phyloP scores from a whole-genome alignment of 2,113 vertebrate genomes.

The Rhinogobius similis region DNA sequence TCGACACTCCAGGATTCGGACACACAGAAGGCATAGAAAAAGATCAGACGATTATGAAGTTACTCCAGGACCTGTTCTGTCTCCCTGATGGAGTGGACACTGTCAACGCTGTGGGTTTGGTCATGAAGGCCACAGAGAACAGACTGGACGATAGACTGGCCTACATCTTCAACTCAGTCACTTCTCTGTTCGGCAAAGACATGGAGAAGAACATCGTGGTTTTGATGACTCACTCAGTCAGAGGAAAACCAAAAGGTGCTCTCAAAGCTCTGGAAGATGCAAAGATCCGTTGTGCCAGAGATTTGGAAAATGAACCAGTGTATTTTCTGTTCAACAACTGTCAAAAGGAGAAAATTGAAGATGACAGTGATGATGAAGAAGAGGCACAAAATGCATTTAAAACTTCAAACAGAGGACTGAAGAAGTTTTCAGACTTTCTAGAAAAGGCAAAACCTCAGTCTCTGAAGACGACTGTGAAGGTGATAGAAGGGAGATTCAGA shows the following conservation, averaged over 20 bases:
- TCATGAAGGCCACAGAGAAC: constrained; percentile 15
- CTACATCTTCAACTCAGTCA: constrained; percentile 17
- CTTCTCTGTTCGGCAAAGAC: constrained; percentile 25
- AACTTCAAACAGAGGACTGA: not conserved
- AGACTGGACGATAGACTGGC: not conserved
- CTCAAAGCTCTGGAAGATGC: not conserved
- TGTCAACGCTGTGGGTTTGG: constrained; percentile 14
- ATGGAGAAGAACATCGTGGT: constrained; percentile 9
- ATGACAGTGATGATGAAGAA: not conserved
- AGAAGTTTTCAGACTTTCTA: not conserved
- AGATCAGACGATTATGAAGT: not conserved
- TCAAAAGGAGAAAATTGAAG: not conserved
- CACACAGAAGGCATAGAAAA: not conserved
- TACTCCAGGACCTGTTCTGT: not conserved
- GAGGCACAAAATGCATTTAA: not conserved
- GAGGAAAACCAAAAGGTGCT: not conserved
- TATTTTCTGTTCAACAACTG: constrained; percentile 20
- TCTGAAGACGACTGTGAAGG: not conserved
- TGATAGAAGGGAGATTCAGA: not conserved
- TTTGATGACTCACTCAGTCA: constrained; percentile 16
- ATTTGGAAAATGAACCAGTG: not conserved
- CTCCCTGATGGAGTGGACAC: constrained; percentile 4
- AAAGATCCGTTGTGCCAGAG: too few species aligned
- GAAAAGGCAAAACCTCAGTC: not conserved
- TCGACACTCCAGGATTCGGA: not conserved